Percentiles rank a stretch among this genome's conserved stretches.
phyloP scores from a whole-genome alignment of 2,888 invertebrate genomes.

The Chouioia cunea region DNA sequence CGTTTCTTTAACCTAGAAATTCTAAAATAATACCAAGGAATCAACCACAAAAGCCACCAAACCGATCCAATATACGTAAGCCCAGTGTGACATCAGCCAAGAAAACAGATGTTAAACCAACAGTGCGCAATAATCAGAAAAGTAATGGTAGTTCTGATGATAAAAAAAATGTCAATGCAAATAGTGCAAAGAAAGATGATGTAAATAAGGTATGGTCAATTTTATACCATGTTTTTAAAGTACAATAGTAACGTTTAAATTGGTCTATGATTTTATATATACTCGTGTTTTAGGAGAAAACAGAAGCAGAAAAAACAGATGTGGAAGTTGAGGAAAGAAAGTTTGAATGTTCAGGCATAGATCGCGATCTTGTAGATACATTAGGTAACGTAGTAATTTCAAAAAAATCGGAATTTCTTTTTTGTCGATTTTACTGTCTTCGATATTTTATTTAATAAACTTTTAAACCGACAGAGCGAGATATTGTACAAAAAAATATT shows the following conservation, averaged over 20 bases:
- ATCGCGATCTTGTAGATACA: constrained; percentile 93
- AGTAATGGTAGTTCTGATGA: constrained; percentile 67
- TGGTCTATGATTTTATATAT: not conserved
- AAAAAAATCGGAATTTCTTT: not conserved
- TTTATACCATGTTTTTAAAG: not conserved
- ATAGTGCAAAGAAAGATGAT: constrained; percentile 70
- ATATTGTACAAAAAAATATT: constrained; percentile 97
- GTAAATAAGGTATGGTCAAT: constrained; percentile 54
- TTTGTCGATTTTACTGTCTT: constrained; percentile 14
- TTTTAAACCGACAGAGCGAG: constrained; percentile 76
- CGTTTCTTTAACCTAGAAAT: constrained; percentile 55
- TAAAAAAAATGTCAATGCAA: constrained; percentile 47
- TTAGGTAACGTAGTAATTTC: constrained; percentile 72
- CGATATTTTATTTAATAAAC: constrained; percentile 17
- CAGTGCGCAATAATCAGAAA: constrained; percentile 63
- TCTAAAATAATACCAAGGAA: constrained; percentile 62
- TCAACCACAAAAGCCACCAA: constrained; percentile 60
- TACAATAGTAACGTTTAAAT: not conserved
- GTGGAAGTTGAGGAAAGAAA: constrained; percentile 80
- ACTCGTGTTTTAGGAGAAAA: constrained; percentile 64
- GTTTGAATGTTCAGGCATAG: constrained; percentile 87
- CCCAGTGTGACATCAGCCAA: constrained; percentile 61
- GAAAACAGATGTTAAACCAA: constrained; percentile 66
- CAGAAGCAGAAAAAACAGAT: constrained; percentile 78
- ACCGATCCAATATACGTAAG: constrained; percentile 61